Evolutionary conservation across 1,140 invertebrate species (phyloP), one percentile per base, ranked within the genome.

Genomic region (Danaus melanippus): DNA sequence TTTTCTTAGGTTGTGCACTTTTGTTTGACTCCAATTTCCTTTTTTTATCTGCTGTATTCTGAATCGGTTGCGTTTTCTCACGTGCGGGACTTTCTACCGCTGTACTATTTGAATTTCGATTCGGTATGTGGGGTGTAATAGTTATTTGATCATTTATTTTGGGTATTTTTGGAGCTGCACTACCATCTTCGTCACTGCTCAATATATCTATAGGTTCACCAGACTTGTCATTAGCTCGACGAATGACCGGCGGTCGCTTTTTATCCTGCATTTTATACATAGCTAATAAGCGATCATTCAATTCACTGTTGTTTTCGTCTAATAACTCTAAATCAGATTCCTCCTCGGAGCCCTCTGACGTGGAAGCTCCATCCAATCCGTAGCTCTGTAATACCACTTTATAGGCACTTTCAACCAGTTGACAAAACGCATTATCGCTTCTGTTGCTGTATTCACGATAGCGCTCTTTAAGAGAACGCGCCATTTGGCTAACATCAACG

Each of bases 401-500:
- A 61, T 90, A 88, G 58, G 89, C 87, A 83, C 67, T 65, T 76
- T 87, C 91, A 60, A 94, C 92, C 74, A 90, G 83, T 54, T 88
- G 83, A 71, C 89, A 89, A 76, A 94, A 94, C 17, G 91, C 89
- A 47, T 78, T 88, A 48, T 90, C 88, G 77, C 93, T 93, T 68
- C 90, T 92, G 69, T 89, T 89, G 48, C 87, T 88, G 79, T 94
- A 94, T 65, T 94, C 92, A 12, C 89, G 88, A 78, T 92, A 93
- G 64, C 89, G 89, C 69, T 88, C 90, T 86, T 92, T 91, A 39
- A 94, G 87, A 64, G 89, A 87, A 72, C 91, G 90, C 64, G 92
- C 91, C 92, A 94, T 93, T 73, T 91, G 90, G 65, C 90, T 90
- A 39, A 93, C 90, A 89, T 93, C 91, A 52, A 94, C 89, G 64